Evolutionary conservation across 1,140 invertebrate species (phyloP), one percentile per base, ranked within the genome.

Genomic region (Diabrotica undecimpunctata): DNA sequence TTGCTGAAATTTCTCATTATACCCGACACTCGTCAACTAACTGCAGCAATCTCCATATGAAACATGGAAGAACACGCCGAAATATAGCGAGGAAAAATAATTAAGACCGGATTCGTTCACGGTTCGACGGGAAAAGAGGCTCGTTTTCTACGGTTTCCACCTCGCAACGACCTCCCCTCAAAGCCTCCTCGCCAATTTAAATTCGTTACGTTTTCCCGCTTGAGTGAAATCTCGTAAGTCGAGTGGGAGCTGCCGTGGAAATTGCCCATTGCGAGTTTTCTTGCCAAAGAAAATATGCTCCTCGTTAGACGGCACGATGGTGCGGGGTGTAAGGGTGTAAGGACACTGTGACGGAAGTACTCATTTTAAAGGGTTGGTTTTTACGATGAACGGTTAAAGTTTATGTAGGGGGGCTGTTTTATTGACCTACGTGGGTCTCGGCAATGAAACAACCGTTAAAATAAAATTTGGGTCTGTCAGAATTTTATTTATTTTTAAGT

Each of bases 51-150:
- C 25, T 25, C 25, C 25, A n/a, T 46, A 46, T 46, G 41, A 46
- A 46, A 46, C 8, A 25, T 25, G 8, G 41, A 46, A 46, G n/a
- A 10, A 46, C 41, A n/a, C 41, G 41, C 8, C 4, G 41, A n/a
- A 46, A 46, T 46, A 46, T 10, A 10, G 41, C n/a, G 41, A 8
- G 36, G 25, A n/a, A 37, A 37, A 57, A 57, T 57, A 57, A 57
- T 57, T 57, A 38, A 57, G 37, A 10, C n/a, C 10, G 25, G 14
- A 55, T 25, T 55, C 14, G 54, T 55, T 55, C 14, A 11, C 54
- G 25, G 13, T 14, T 10, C 14, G 10, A 13, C 13, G 51, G 51
- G n/a, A 9, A 10, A 25, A 54, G 55, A 57, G 36, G 55, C 55
- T 12, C n/a, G 10, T 57, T 57, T 57, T 36, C 55, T 8, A 46